These are phyloP conservation scores for Mimachlamys varia DNA, from an alignment of 2,888 invertebrate genomes.

Conservation along the genomic window DNA sequence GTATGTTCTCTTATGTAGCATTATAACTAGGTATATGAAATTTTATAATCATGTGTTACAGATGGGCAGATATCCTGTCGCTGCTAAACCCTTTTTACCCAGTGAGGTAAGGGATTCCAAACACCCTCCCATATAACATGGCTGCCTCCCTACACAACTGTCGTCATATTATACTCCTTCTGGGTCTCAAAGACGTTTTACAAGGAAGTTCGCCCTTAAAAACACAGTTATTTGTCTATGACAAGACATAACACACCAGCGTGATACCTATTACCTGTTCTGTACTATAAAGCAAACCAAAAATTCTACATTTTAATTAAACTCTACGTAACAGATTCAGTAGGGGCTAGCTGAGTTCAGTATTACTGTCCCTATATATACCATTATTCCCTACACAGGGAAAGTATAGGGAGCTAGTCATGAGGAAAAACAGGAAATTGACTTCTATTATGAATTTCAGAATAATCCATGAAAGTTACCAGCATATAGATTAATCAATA, in stretches of 20 bases:
- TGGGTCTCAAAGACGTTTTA: background rate
- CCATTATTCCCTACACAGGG: background rate
- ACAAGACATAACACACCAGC: background rate
- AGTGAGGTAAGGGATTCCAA: background rate
- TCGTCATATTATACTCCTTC: background rate
- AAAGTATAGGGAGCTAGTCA: background rate
- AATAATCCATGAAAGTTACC: background rate
- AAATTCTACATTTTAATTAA: background rate
- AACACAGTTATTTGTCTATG: background rate
- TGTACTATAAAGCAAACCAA: background rate
- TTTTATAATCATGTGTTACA: conserved; percentile 24
- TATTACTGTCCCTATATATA: background rate
- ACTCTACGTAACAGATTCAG: background rate
- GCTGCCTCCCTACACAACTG: background rate
- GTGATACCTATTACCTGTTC: background rate
- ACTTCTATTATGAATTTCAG: conserved; percentile 14
- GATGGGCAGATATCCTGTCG: background rate
- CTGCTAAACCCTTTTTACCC: background rate
- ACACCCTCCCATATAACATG: background rate
- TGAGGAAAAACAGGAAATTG: conserved; percentile 28
- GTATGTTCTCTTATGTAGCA: background rate
- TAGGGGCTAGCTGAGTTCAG: background rate
- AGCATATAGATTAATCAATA: background rate
- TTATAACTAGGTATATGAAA: background rate
- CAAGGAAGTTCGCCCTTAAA: background rate